Base-by-base conservation (phyloP, 2,797 vertebrate species). In the Cossypha niveicapilla region DNA sequence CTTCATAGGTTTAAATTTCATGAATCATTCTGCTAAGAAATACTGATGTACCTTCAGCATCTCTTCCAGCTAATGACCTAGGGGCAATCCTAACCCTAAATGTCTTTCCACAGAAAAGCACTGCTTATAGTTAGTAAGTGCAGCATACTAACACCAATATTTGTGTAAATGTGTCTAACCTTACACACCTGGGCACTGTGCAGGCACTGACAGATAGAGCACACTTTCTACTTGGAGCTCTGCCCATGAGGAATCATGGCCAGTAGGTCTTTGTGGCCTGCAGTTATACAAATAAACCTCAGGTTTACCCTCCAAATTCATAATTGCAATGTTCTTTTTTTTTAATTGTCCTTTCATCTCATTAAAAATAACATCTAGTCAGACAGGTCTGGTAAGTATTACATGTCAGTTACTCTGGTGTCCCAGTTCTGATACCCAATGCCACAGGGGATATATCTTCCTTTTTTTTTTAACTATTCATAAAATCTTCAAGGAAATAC, bases 291-390 rank as follows among this genome's bases (percentile, higher is more conserved):
- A 93, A 58, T 9, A 53, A 68, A 13, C 25, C 44, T 42, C 58
- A 54, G 37, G 9, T 45, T 88, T 82, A 93, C 24, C n/a, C 34
- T 66, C 34, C 45, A 85, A 72, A 89, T 66, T 77, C 11, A 7
- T 61, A 74, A 86, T 9, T 75, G 25, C 45, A 71, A 44, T 37
- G 9, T 22, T 61, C 42, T 22, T n/a, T 42, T 28, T 13, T 50
- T 35, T 32, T 42, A 2, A 45, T 7, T 54, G 4, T 25, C 39
- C 42, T 87, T 90, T 72, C 53, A 78, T 47, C n/a, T 73, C 34
- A 70, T 88, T 82, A 82, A 85, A 84, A 86, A 30, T 41, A 88
- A 73, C 44, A 62, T 34, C 10, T 45, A 70, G 34, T 62, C 67
- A 85, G 28, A 66, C 1, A 0, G 6, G 76, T 37, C 47, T 56